Base-by-base conservation (phyloP, 2,797 vertebrate genomes). In the Anguilla megastoma region DNA sequence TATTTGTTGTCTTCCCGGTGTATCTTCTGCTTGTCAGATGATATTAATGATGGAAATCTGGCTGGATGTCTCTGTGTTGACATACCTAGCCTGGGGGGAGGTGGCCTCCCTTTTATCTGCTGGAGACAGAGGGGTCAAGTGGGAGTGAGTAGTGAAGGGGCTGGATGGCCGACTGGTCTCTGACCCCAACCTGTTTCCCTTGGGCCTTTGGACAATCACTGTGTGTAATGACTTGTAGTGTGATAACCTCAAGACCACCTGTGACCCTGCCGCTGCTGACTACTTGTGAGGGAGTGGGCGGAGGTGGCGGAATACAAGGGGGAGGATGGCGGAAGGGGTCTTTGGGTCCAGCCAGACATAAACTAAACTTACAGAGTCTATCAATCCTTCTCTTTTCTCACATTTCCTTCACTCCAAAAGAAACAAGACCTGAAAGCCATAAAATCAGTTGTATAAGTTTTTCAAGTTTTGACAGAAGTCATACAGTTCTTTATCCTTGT, bases 121-220 rank as follows among this genome's bases (percentile, higher is more conserved):
- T 30, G 82, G 10, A 86, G 89, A 86, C 56, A n/a, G 24, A 86
- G 52, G 86, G 86, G 89, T 90, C 69, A 86, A 87, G 66, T 60
- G 80, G 71, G 48, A n/a, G 30, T 84, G 85, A 76, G 66, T 69
- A 30, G 10, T 66, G 41, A 66, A 52, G 50, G 50, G 63, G 74
- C 86, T 84, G 69, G 66, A 45, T 18, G 45, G 66, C 63, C 18
- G 66, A 16, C 36, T 18, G 50, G 63, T 60, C 87, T 30, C 66
- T 85, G 63, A 85, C 87, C 82, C 82, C 14, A 50, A 63, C 83
- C 83, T 74, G 12, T 52, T 58, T 82, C 66, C 83, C 89, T 86
- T 10, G 9, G 71, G 86, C 84, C 84, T 56, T 88, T 88, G 2
- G 66, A 89, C 27, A 82, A 54, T 85, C 71, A 48, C 84, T 85